These are phyloP conservation scores for Drosophila colorata DNA, from an alignment of 2,888 invertebrate genomes.

Conservation along the genomic window DNA sequence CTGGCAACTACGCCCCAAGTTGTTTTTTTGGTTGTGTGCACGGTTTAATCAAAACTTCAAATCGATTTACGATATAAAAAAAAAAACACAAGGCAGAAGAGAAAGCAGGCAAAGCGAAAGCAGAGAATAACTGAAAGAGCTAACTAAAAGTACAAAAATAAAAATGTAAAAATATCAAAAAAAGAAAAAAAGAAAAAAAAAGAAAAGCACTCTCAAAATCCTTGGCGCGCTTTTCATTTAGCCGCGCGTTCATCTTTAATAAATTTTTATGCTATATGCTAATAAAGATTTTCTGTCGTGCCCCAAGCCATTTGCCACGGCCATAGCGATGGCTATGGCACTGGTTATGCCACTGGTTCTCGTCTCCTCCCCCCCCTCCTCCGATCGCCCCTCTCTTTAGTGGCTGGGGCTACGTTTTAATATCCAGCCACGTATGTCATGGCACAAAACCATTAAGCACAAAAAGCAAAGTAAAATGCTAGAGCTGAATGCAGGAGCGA, in stretches of 20 bases:
- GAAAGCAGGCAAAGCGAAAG: constrained; percentile 1
- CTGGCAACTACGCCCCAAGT: constrained; percentile 57
- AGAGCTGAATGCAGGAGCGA: constrained; percentile 64
- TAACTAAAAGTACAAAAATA: constrained; percentile 42
- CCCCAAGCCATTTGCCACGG: constrained; percentile 64
- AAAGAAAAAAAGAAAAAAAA: too few relatives aligned
- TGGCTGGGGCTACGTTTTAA: constrained; percentile 62
- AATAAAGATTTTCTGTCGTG: constrained; percentile 79
- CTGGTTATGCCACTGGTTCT: constrained; percentile 17
- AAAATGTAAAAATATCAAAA: constrained; percentile 29
- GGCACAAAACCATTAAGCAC: constrained; percentile 80
- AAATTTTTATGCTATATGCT: constrained; percentile 81
- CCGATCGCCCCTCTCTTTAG: constrained; percentile 11
- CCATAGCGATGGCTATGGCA: constrained; percentile 20
- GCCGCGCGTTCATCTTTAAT: constrained; percentile 75
- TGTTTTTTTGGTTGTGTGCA: constrained; percentile 42
- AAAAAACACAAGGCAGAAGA: constrained; percentile 1
- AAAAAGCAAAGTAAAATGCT: constrained; percentile 66
- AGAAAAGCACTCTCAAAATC: constrained; percentile 30
- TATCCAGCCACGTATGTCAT: constrained; percentile 82
- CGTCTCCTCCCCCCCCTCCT: background rate
- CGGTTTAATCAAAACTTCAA: constrained; percentile 76
- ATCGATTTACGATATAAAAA: constrained; percentile 76
- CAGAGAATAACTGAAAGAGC: constrained; percentile 30
- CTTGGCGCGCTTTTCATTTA: constrained; percentile 54